Percentiles rank a stretch among this genome's conserved stretches.
Evolutionary conservation across 2,797 vertebrate species (phyloP).

Genomic region (Melopsittacus undulatus): DNA sequence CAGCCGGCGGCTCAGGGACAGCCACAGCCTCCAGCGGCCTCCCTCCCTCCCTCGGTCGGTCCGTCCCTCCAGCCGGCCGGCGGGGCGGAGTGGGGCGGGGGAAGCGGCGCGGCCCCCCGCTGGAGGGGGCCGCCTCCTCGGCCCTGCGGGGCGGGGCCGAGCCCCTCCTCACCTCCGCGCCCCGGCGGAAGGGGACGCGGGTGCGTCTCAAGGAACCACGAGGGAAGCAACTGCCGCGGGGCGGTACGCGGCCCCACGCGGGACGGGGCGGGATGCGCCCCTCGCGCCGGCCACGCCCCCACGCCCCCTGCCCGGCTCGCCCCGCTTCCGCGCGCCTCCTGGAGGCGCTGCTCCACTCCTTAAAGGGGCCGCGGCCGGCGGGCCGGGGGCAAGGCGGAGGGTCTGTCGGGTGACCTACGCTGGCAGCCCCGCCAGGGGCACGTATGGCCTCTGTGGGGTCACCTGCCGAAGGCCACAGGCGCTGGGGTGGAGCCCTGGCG

Average conservation of each 20-base stretch:
- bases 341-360: not conserved
- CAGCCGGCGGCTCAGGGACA: not conserved
- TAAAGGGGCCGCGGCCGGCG: slow-evolving; percentile 22
- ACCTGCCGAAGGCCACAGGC: not conserved
- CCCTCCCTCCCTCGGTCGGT: not conserved
- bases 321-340: not conserved
- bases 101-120: not conserved
- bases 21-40: not conserved
- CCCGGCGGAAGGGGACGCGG: not conserved
- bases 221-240: not conserved
- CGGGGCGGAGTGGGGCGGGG: not conserved
- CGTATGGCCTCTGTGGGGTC: not conserved
- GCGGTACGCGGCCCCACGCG: not conserved
- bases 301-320: not conserved
- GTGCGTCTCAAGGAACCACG: not conserved
- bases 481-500: not conserved
- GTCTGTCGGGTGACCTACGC: too few species aligned
- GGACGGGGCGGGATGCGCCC: not conserved
- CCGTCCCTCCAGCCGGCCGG: not conserved
- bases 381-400: too few species aligned
- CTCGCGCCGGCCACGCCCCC: not conserved
- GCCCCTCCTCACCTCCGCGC: not conserved
- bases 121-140: not conserved
- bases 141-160: not conserved
- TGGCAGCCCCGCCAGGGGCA: accelerated